Evolutionary conservation across 2,113 vertebrate genomes (phyloP).

Genomic region (Odocoileus virginianus): DNA sequence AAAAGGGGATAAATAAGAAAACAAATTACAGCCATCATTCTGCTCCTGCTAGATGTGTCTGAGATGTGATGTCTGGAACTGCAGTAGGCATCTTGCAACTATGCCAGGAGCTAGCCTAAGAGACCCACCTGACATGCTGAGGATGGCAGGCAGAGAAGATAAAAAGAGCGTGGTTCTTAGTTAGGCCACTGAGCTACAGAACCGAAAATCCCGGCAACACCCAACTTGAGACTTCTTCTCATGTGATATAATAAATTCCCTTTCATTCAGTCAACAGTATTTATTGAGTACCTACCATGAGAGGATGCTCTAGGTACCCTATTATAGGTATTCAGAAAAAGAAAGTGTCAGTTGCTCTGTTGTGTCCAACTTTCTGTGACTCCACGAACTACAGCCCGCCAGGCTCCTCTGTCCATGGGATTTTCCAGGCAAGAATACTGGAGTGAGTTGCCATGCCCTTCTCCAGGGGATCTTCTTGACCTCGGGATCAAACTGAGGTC

Average conservation of each 20-base stretch:
- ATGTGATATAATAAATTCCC: neutral
- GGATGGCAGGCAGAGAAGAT: neutral
- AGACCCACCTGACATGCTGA: neutral
- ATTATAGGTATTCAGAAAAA: neutral
- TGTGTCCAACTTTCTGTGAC: neutral
- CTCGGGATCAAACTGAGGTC: neutral
- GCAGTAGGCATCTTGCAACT: neutral
- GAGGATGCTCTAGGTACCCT: neutral
- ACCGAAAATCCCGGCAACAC: neutral
- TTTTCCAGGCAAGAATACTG: neutral
- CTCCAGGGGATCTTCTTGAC: neutral
- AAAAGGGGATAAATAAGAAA: neutral
- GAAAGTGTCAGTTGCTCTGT: neutral
- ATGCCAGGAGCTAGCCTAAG: neutral
- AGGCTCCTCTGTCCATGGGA: neutral
- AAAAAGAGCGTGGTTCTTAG: neutral
- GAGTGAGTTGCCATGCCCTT: neutral
- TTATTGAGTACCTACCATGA: neutral
- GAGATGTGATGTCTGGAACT: neutral
- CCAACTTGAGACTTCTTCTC: neutral
- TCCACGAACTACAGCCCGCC: neutral
- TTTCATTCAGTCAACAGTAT: neutral
- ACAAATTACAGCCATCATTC: neutral
- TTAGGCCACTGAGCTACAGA: neutral
- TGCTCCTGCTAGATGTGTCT: neutral